A percentile compares a stretch with the other conserved stretches of the same genome.
phyloP scores from a whole-genome alignment of 2,888 invertebrate genomes.

The Exocentrus adspersus region DNA sequence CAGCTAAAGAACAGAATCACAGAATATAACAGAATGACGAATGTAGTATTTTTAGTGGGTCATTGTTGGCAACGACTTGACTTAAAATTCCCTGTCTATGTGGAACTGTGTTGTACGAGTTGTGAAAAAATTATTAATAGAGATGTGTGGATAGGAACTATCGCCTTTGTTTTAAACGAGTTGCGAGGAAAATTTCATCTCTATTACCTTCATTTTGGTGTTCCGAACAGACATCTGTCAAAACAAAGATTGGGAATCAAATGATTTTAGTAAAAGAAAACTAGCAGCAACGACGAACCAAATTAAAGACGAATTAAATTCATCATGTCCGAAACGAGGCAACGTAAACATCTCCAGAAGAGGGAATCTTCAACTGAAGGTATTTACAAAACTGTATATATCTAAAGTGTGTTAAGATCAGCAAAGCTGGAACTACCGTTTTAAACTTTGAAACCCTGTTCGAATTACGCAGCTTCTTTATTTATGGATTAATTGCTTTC shows the following conservation, averaged over 20 bases:
- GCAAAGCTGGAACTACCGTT: conserved; percentile 12
- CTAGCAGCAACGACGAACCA: conserved; percentile 3
- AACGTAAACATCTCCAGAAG: conserved; percentile 66
- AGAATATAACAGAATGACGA: too few relatives aligned
- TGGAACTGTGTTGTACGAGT: conserved; percentile 3
- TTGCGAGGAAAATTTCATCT: background rate
- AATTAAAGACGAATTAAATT: conserved; percentile 12
- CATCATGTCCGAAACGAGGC: conserved; percentile 56
- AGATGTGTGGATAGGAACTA: background rate
- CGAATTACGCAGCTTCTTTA: conserved; percentile 30
- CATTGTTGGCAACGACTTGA: background rate
- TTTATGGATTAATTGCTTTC: conserved; percentile 13
- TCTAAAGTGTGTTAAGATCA: too few relatives aligned
- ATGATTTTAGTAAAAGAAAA: conserved; percentile 13
- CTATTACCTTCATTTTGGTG: background rate
- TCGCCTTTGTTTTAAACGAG: background rate
- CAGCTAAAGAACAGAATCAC: too few relatives aligned
- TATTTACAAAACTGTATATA: conserved; percentile 40
- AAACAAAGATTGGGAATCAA: conserved; percentile 14
- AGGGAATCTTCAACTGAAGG: conserved; percentile 57
- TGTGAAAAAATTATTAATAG: background rate
- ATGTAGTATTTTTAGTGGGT: too few relatives aligned
- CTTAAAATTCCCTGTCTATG: too few relatives aligned
- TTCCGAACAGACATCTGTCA: background rate
- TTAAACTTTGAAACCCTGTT: conserved; percentile 31